Evolutionary conservation across 2,113 vertebrate genomes (phyloP).

Genomic region (Paratilapia polleni): DNA sequence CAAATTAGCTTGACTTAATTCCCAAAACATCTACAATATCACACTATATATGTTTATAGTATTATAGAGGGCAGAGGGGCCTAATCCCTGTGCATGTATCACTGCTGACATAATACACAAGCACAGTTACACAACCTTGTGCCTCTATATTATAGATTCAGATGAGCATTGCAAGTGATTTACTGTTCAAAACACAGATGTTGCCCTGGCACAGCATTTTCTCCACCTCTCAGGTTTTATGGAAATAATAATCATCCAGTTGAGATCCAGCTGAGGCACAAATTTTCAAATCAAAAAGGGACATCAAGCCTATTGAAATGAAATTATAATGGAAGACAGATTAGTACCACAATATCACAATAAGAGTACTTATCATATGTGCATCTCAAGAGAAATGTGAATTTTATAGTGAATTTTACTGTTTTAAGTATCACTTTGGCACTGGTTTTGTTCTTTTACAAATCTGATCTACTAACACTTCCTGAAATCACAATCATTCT

Average conservation of each 20-base stretch:
- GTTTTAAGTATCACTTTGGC: conserved; percentile 7
- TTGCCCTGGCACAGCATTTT: conserved; percentile 58
- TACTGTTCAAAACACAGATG: conserved; percentile 64
- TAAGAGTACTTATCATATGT: conserved; percentile 9
- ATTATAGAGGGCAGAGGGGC: conserved; percentile 10
- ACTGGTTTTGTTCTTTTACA: conserved; percentile 23
- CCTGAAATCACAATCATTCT: not conserved
- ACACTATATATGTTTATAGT: not conserved
- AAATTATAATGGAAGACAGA: conserved; percentile 48
- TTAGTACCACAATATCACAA: conserved; percentile 29
- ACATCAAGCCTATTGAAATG: conserved; percentile 39
- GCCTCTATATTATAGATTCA: conserved; percentile 45
- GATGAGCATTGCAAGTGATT: conserved; percentile 44
- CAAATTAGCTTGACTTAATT: too few relatives aligned
- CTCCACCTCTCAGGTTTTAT: conserved; percentile 69
- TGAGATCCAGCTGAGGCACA: conserved; percentile 63
- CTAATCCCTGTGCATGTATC: conserved; percentile 22
- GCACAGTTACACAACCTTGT: conserved; percentile 53
- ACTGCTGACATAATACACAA: conserved; percentile 34
- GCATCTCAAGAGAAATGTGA: conserved; percentile 24
- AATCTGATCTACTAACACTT: not conserved
- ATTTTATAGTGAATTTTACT: conserved; percentile 6
- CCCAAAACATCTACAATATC: not conserved
- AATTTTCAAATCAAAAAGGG: conserved; percentile 38
- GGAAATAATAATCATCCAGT: conserved; percentile 64